A percentile compares a stretch with the other conserved stretches of the same genome.
Evolutionary conservation across 2,797 vertebrate species (phyloP).

Genomic region (Synaphobranchus kaupii): DNA sequence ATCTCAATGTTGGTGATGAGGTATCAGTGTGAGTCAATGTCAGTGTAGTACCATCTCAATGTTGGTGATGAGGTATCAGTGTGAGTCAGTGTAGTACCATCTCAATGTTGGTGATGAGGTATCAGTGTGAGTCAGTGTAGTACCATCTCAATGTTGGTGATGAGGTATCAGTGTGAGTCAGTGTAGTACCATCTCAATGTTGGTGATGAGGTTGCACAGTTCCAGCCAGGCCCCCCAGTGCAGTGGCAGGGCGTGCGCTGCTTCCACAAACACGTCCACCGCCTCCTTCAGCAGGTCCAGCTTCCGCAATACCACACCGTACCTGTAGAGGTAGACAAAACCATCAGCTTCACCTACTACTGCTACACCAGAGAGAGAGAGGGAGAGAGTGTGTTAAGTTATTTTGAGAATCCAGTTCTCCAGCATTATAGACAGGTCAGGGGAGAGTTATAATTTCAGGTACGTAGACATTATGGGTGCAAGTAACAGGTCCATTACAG

Average conservation of each 20-base stretch:
- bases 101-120: background rate
- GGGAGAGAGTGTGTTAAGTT: background rate
- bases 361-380: background rate
- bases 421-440: too few relatives aligned
- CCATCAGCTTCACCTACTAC: background rate
- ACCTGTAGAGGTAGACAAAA: constrained; percentile 67
- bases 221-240: constrained; percentile 99
- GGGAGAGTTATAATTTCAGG: too few relatives aligned
- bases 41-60: background rate
- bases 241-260: constrained; percentile 89
- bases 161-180: background rate
- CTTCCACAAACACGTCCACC: constrained; percentile 94
- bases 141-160: background rate
- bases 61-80: background rate
- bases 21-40: background rate
- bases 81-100: background rate
- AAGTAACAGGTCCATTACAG: too few relatives aligned
- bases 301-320: constrained; percentile 94
- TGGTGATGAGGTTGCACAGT: constrained; percentile 96
- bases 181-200: constrained; percentile 89
- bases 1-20: constrained; percentile 84
- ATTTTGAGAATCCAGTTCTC: too few relatives aligned
- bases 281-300: constrained; percentile 95
- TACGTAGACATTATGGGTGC: too few relatives aligned
- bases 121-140: background rate